Conservation (phyloP, 1,140 invertebrate species). For the Drosophila tropicalis region DNA sequence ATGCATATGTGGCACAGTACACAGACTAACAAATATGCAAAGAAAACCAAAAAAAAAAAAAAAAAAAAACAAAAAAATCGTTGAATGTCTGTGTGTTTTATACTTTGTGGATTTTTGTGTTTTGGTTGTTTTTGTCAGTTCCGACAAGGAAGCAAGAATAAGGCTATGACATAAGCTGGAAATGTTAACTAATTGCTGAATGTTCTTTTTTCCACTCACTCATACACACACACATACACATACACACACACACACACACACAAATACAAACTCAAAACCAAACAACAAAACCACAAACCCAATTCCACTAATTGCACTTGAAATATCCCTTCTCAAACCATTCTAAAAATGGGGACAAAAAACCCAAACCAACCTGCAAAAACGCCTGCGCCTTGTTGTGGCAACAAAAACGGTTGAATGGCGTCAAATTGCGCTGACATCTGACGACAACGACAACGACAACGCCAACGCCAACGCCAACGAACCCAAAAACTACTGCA, state of each 20-base stretch:
- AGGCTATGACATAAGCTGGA: conserved; percentile 32
- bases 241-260: conserved; percentile 18
- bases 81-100: conserved; percentile 25
- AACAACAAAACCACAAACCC: conserved; percentile 70
- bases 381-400: conserved; percentile 53
- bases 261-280: conserved; percentile 14
- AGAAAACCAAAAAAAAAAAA: neutral
- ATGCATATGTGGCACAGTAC: neutral
- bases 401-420: conserved; percentile 71
- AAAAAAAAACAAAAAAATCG: neutral
- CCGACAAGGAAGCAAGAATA: conserved; percentile 11
- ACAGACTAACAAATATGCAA: conserved; percentile 1
- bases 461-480: conserved; percentile 44
- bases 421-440: conserved; percentile 82
- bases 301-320: conserved; percentile 81
- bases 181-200: conserved; percentile 74
- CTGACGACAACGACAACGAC: conserved; percentile 65
- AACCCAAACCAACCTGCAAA: conserved; percentile 50
- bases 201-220: conserved; percentile 60
- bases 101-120: conserved; percentile 25
- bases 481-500: conserved; percentile 36
- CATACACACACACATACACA: conserved; percentile 31
- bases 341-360: conserved; percentile 30
- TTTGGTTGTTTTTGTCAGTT: conserved; percentile 12
- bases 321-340: conserved; percentile 73